Evolutionary conservation across 2,797 vertebrate genomes (phyloP).

Genomic region (Urophycis tenuis): DNA sequence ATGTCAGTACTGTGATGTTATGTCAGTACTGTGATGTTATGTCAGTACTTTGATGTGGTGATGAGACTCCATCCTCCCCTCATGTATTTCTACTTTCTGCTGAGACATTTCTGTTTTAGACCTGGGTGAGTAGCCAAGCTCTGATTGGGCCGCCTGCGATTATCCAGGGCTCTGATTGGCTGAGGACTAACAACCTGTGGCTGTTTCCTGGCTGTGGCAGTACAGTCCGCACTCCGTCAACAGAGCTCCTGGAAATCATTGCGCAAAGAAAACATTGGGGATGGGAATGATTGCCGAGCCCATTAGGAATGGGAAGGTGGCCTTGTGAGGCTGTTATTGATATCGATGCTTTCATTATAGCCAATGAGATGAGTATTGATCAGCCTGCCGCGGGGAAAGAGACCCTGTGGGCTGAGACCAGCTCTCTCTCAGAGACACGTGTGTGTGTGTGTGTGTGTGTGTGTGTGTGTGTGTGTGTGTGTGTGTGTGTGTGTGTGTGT

Average conservation of each 20-base stretch:
- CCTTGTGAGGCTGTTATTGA: slow-evolving; percentile 15
- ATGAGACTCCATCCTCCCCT: too few relatives aligned
- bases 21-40: too few relatives aligned
- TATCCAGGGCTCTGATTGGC: not conserved
- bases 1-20: too few relatives aligned
- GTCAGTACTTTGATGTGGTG: too few relatives aligned
- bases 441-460: too few relatives aligned
- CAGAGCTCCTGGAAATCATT: slow-evolving; percentile 14
- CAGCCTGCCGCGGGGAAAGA: not conserved
- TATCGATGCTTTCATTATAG: slow-evolving; percentile 33
- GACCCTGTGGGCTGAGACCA: not conserved
- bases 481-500: not conserved
- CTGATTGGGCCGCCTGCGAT: not conserved
- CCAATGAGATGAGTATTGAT: slow-evolving; percentile 35
- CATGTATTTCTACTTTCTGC: too few relatives aligned
- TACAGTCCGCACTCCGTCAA: not conserved
- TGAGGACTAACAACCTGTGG: not conserved
- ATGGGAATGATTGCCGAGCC: not conserved
- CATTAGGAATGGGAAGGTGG: not conserved
- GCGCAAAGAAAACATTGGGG: not conserved
- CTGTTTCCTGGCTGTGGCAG: not conserved
- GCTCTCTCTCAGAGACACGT: too few relatives aligned
- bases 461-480: not conserved
- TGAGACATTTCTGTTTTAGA: not conserved
- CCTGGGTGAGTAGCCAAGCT: not conserved